Evolutionary conservation across 1,140 invertebrate genomes (phyloP), one percentile per base, ranked within the genome.

Genomic region (Drosophila sucinea): DNA sequence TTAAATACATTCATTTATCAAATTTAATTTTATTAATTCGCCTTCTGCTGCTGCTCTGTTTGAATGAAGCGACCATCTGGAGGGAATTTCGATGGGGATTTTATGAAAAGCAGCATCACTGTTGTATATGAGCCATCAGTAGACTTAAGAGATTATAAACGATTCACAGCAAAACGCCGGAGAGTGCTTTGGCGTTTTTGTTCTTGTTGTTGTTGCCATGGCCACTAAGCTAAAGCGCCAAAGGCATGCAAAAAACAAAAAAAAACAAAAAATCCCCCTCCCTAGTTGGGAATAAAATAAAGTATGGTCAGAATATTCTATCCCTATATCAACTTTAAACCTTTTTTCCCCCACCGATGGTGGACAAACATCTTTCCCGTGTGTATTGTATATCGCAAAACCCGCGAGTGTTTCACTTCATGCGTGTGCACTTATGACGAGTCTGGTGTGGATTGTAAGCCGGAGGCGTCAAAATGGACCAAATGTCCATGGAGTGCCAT

Each of bases 1-100:
- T 83, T 83, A 83, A 87, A 87, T 60, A 71, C 69, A 83, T 73
- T 79, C 76, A 86, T 86, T 87, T 83, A 86, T 86, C 76, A 86
- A 87, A 79, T 87, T 87, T 73, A 69, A 73, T 83, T 70, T 83
- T 77, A 77, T 83, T 82, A 79, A 87, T 82, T 78, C 63, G 63
- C 55, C 54, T 62, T 70, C 27, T 61, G 58, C 33, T 51, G 69
- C n/a, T 41, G 47, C 25, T 33, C 30, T 55, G 56, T 60, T 5
- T 4, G 10, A 3, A 8, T 10, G n/a, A 35, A 10, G 32, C 33
- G 27, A 38, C 44, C 17, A 51, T 51, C 33, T 23, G n/a, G 25
- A 55, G 72, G 55, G 66, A 64, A 65, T 70, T 62, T 38, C 10
- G 29, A 35, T 55, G 41, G 29, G 61, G 61, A 73, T 73, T 67